These are phyloP conservation scores for Mallotus villosus DNA, from an alignment of 2,797 vertebrate genomes.

Conservation along the genomic window DNA sequence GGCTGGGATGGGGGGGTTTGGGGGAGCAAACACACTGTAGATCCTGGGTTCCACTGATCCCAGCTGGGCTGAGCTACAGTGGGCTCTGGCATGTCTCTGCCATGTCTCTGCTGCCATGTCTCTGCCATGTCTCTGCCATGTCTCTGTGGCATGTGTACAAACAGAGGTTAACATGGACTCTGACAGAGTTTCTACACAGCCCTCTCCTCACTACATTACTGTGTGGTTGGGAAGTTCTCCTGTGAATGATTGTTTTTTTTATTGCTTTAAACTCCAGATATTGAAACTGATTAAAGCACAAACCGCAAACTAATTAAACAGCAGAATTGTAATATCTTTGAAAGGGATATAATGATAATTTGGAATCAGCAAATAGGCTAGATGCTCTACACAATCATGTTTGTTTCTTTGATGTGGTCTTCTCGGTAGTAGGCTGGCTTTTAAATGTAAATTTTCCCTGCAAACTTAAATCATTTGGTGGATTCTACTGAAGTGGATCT, in stretches of 20 bases:
- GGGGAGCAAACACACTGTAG: too few relatives aligned
- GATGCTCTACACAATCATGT: constrained; percentile 71
- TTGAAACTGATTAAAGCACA: constrained; percentile 50
- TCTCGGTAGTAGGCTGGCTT: constrained; percentile 65
- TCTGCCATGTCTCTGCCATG: too few relatives aligned
- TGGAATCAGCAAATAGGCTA: constrained; percentile 63
- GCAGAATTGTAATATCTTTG: constrained; percentile 62
- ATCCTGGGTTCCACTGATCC: too few relatives aligned
- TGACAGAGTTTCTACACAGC: too few relatives aligned
- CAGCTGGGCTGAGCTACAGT: too few relatives aligned
- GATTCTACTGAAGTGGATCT: constrained; percentile 69
- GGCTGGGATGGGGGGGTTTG: too few relatives aligned
- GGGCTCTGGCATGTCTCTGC: too few relatives aligned
- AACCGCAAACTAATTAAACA: constrained; percentile 51
- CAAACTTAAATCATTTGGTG: constrained; percentile 75
- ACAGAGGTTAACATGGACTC: neutral
- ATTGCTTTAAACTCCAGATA: constrained; percentile 24
- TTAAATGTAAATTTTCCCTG: constrained; percentile 74
- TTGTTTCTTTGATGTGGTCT: constrained; percentile 70
- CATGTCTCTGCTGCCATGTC: too few relatives aligned
- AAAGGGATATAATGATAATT: constrained; percentile 68
- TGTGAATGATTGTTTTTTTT: neutral
- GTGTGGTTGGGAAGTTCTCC: neutral
- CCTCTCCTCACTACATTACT: neutral
- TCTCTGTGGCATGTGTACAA: too few relatives aligned